phyloP scores from a whole-genome alignment of 2,888 invertebrate species.

The Carpatolechia fugitivella region DNA sequence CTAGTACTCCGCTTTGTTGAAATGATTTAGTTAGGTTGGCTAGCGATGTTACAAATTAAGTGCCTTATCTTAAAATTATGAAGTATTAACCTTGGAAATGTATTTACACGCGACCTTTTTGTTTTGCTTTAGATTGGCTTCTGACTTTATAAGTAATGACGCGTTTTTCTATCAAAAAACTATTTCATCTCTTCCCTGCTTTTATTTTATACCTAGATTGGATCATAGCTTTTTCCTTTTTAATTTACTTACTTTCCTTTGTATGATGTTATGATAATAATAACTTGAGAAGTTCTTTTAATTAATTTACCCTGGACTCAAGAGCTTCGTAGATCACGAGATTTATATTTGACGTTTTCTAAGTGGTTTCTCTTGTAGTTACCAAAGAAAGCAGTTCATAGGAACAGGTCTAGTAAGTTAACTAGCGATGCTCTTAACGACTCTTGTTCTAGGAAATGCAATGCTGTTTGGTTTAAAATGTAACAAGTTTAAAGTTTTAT shows the following conservation, averaged over 20 bases:
- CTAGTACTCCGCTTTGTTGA: constrained; percentile 1
- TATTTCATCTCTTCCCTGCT: no score
- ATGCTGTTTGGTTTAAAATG: constrained; percentile 17
- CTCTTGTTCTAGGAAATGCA: constrained; percentile 30
- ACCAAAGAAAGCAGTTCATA: constrained; percentile 31
- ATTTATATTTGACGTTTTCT: constrained; percentile 23
- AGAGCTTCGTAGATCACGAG: not conserved
- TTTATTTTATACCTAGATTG: no score
- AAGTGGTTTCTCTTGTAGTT: constrained; percentile 49
- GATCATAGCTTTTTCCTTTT: no score
- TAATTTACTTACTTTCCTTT: not conserved
- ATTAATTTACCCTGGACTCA: not conserved
- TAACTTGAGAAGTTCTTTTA: no score
- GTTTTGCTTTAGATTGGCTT: not conserved
- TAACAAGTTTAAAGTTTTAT: constrained; percentile 1
- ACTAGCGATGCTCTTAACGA: constrained; percentile 27
- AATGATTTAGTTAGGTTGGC: constrained; percentile 2
- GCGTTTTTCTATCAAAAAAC: no score
- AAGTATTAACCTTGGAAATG: not conserved
- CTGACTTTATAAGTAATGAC: not conserved
- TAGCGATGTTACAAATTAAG: not conserved
- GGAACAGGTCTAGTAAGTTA: constrained; percentile 34
- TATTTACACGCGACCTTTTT: not conserved
- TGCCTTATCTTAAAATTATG: not conserved
- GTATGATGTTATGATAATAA: no score